Base-by-base conservation (phyloP, 2,888 invertebrate genomes). In the Melanchra persicariae region DNA sequence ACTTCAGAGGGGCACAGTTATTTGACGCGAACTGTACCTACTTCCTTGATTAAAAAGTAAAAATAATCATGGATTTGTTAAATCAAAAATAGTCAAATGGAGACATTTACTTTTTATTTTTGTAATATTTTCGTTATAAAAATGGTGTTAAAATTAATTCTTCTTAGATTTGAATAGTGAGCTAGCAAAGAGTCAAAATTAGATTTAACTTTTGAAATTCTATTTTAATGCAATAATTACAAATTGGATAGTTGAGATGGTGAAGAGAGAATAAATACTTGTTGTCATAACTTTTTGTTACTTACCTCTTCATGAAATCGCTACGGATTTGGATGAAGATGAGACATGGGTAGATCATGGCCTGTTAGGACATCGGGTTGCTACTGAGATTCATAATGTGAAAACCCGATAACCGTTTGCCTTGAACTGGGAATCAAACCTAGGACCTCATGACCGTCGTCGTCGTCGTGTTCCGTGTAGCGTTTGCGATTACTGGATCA, bases 201-300 rank as follows among this genome's bases (percentile, higher is more conserved):
- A 75, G 52, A 59, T 55, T 43, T 49, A 71, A 75, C 22, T 63
- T 75, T 77, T 49, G 8, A 77, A 77, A 70, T 70, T 78, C 10
- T 76, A 67, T 74, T 45, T 45, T 15, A n/a, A 74, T 71, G 1
- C 74, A 54, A 47, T 12, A n/a, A 47, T 37, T 37, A 62, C 2
- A 22, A 70, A 59, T 62, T 62, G 26, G 43, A 19, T 5, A 12
- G 9, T 37, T 19, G 15, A 30, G 26, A 52, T 6, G 37, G 6
- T 59, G 8, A 26, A 34, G 22, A 2, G 4, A n/a, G 51, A 52
- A 45, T 45, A 60, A 52, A 45, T 45, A 22, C 2, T 2, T 37
- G 52, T 54, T 71, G 74, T 3, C 22, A 61, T 73, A 73, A 61
- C 10, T 61, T n/a, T n/a, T n/a, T n/a, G n/a, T n/a, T n/a, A n/a